Conservation (phyloP, 2,888 invertebrate genomes). For the Lagria hirta region DNA sequence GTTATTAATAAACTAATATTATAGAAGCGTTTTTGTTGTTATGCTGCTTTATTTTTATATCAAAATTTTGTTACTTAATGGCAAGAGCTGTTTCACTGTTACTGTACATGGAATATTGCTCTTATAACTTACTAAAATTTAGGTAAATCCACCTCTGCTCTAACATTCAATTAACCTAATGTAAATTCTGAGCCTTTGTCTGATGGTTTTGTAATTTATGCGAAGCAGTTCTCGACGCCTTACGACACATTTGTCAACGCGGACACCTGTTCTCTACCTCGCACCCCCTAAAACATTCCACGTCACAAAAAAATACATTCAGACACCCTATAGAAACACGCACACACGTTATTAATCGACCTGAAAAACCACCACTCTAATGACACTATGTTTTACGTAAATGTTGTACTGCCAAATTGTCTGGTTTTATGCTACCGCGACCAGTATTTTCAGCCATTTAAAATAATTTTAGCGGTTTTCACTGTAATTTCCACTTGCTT, state of each 20-base stretch:
- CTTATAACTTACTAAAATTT: too few species aligned
- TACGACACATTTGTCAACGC: slow-evolving; percentile 28
- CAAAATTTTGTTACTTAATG: too few species aligned
- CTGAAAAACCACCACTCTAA: slow-evolving; percentile 11
- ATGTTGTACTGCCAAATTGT: slow-evolving; percentile 4
- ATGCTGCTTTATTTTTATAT: too few species aligned
- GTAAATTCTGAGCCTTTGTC: slow-evolving; percentile 32
- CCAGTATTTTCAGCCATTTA: slow-evolving; percentile 20
- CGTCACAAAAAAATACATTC: too few species aligned
- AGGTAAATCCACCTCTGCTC: slow-evolving; percentile 7
- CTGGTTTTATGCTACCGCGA: slow-evolving; percentile 2
- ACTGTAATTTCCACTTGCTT: slow-evolving; percentile 29
- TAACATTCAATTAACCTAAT: slow-evolving; percentile 36
- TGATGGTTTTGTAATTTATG: slow-evolving; percentile 29
- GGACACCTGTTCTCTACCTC: slow-evolving; percentile 30
- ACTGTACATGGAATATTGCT: too few species aligned
- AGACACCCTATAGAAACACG: slow-evolving; percentile 15
- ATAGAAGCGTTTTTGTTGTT: too few species aligned
- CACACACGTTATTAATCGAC: slow-evolving; percentile 12
- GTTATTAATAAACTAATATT: too few species aligned
- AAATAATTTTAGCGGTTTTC: slow-evolving; percentile 32
- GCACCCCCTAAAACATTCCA: slow-evolving; percentile 16
- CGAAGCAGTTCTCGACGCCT: slow-evolving; percentile 27
- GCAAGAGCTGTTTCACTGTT: too few species aligned
- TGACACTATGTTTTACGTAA: slow-evolving; percentile 7